These are phyloP conservation scores for Sarcophaga carnaria DNA, from an alignment of 2,888 invertebrate species.

Conservation along the genomic window DNA sequence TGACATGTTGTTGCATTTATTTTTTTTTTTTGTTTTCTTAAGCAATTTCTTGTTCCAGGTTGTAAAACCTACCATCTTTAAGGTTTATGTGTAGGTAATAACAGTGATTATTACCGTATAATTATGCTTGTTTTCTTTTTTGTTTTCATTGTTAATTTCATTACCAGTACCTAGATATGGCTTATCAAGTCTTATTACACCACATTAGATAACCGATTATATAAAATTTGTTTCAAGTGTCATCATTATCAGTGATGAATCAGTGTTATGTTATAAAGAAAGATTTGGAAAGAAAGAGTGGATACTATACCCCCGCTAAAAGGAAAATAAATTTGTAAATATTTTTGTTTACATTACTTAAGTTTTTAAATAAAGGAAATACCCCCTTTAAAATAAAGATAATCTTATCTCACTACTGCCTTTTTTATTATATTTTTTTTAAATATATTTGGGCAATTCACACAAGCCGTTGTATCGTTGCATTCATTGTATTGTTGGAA, in stretches of 20 bases:
- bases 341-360: too few relatives aligned
- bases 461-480: too few relatives aligned
- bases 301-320: too few relatives aligned
- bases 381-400: too few relatives aligned
- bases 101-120: slow-evolving; percentile 1
- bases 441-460: too few relatives aligned
- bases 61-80: not conserved
- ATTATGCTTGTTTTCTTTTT: not conserved
- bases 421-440: too few relatives aligned
- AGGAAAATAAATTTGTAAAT: too few relatives aligned
- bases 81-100: not conserved
- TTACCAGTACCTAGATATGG: not conserved
- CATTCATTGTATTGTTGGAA: too few relatives aligned
- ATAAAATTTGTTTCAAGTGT: slow-evolving; percentile 21
- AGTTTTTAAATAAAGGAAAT: too few relatives aligned
- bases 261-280: not conserved
- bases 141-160: not conserved
- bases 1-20: slow-evolving; percentile 47
- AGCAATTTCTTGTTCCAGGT: slow-evolving; percentile 22
- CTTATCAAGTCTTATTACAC: slow-evolving; percentile 16
- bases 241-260: not conserved
- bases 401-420: too few relatives aligned
- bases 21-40: not conserved
- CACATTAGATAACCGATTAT: slow-evolving; percentile 45
- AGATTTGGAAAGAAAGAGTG: too few relatives aligned